Percentiles rank a stretch among this genome's conserved stretches.
These are phyloP conservation scores for Scolopax mira DNA, from an alignment of 2,113 vertebrate species.

Conservation along the genomic window DNA sequence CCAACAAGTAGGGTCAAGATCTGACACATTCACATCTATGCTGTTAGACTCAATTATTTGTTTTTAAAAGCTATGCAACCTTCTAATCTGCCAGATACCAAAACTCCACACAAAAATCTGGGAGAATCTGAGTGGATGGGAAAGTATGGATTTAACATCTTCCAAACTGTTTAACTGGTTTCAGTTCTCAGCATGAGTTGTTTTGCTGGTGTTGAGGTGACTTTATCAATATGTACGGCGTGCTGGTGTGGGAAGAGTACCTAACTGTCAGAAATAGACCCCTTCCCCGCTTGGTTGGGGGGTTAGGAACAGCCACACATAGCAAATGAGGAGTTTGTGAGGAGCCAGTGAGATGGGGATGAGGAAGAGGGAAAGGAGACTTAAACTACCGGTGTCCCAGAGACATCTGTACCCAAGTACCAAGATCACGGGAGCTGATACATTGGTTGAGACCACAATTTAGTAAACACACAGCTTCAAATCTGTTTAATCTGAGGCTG, in stretches of 20 bases:
- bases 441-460: neutral
- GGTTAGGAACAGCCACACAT: fast-evolving
- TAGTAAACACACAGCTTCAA: neutral
- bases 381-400: neutral
- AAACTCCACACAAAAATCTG: neutral
- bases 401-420: neutral
- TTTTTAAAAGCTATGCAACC: neutral
- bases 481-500: neutral
- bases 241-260: neutral
- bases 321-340: neutral
- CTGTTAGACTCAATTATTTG: neutral
- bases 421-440: neutral
- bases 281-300: fast-evolving
- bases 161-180: neutral
- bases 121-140: neutral
- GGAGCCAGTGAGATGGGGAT: neutral
- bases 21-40: neutral
- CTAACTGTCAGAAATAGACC: neutral
- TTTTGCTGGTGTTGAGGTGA: neutral
- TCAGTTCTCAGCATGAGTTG: neutral
- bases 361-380: neutral
- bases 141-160: neutral
- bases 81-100: neutral
- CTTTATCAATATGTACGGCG: neutral
- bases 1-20: neutral